Evolutionary conservation across 2,888 invertebrate genomes (phyloP).

Genomic region (Ethmia dodecea): DNA sequence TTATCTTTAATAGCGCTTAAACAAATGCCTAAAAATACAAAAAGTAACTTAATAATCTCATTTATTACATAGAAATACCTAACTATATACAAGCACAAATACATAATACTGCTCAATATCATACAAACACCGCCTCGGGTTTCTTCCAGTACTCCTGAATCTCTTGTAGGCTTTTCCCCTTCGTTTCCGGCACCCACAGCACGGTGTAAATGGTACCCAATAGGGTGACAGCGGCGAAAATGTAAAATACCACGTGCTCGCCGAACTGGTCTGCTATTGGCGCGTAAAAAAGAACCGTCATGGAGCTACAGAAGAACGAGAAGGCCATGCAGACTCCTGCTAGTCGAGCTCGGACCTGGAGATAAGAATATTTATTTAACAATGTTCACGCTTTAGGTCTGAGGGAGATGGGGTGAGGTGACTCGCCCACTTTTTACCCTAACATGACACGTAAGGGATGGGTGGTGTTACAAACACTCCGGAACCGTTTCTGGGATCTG

Average conservation of each 20-base stretch:
- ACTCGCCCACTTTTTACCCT: too few relatives aligned
- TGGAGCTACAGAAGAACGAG: conserved; percentile 57
- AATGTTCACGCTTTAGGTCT: too few relatives aligned
- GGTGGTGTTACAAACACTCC: too few relatives aligned
- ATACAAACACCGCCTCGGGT: conserved; percentile 39
- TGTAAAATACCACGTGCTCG: conserved; percentile 52
- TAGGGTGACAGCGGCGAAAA: conserved; percentile 49
- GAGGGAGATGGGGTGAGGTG: too few relatives aligned
- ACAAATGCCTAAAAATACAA: not conserved
- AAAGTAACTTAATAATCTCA: too few relatives aligned
- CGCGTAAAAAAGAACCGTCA: conserved; percentile 52
- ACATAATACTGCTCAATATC: conserved; percentile 10
- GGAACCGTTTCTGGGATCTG: too few relatives aligned
- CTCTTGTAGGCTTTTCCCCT: conserved; percentile 53
- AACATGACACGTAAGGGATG: too few relatives aligned
- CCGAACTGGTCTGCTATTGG: conserved; percentile 51
- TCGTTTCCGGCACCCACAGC: conserved; percentile 66
- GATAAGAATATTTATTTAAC: too few relatives aligned
- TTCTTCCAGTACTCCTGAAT: conserved; percentile 50
- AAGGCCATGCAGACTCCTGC: conserved; percentile 54
- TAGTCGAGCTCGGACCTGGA: conserved; percentile 53
- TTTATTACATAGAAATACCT: too few relatives aligned
- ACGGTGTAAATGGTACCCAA: conserved; percentile 53
- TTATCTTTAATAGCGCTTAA: too few relatives aligned
- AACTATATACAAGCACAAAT: too few relatives aligned